These are phyloP conservation scores for Nothocercus julius DNA, from an alignment of 2,113 vertebrate species.

Conservation along the genomic window DNA sequence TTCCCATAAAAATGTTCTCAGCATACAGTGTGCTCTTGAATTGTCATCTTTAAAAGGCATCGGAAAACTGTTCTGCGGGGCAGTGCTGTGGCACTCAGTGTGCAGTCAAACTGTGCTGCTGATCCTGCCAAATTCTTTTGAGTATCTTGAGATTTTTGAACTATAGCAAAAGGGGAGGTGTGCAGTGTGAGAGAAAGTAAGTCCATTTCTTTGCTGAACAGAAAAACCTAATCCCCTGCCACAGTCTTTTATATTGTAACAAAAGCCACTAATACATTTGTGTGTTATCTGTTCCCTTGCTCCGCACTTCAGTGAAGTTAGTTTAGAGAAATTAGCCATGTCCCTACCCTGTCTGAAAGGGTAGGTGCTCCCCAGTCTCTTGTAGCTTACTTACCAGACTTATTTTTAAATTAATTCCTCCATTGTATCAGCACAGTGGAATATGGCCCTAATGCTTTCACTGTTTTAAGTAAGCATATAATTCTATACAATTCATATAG, in stretches of 20 bases:
- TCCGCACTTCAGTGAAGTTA: conserved; percentile 45
- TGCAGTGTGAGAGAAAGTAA: background rate
- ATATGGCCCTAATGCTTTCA: background rate
- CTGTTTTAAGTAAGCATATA: background rate
- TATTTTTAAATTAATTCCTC: conserved; percentile 50
- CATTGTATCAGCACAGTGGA: conserved; percentile 43
- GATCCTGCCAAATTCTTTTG: conserved; percentile 17
- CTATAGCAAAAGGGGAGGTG: conserved; percentile 29
- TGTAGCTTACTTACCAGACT: conserved; percentile 37
- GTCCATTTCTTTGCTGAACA: conserved; percentile 30
- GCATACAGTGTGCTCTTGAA: background rate
- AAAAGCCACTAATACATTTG: conserved; percentile 49
- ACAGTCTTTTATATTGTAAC: conserved; percentile 25
- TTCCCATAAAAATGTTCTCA: conserved; percentile 56
- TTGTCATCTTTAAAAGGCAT: conserved; percentile 14
- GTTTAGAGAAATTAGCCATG: conserved; percentile 31
- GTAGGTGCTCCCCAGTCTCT: conserved; percentile 10
- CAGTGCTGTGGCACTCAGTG: background rate
- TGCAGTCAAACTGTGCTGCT: conserved; percentile 16
- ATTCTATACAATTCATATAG: conserved; percentile 10
- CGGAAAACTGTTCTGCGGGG: conserved; percentile 26
- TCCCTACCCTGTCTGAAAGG: conserved; percentile 13
- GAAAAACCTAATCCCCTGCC: conserved; percentile 56
- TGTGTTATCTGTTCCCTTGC: conserved; percentile 54
- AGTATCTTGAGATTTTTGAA: conserved; percentile 41